Evolutionary conservation across 2,113 vertebrate genomes (phyloP).

Genomic region (Callipepla californica): DNA sequence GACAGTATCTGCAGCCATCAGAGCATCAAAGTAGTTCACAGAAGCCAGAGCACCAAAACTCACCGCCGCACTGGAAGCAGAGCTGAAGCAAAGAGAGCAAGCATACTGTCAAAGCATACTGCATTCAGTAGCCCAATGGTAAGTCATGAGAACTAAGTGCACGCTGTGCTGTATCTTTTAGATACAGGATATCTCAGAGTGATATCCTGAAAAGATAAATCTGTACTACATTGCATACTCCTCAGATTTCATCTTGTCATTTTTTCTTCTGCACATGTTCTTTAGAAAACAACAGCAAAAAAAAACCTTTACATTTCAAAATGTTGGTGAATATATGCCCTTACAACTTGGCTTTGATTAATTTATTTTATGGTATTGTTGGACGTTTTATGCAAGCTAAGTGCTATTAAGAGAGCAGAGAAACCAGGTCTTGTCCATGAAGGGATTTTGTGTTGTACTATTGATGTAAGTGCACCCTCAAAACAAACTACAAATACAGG

Average conservation of each 20-base stretch:
- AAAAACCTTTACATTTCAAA: background rate
- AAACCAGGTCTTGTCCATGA: background rate
- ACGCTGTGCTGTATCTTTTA: background rate
- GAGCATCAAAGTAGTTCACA: slow-evolving; percentile 83
- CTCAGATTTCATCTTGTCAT: background rate
- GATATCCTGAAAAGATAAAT: background rate
- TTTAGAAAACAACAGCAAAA: background rate
- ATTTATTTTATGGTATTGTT: background rate
- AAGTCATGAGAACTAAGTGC: slow-evolving; percentile 41
- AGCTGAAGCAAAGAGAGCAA: slow-evolving; percentile 91
- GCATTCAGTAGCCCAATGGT: slow-evolving; percentile 99
- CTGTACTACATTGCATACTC: background rate
- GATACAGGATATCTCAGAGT: background rate
- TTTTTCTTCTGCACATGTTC: background rate
- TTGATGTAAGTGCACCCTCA: background rate
- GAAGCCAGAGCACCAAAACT: slow-evolving; percentile 91
- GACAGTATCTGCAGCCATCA: slow-evolving; percentile 89
- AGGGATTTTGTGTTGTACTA: background rate
- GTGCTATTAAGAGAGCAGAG: background rate
- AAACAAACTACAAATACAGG: background rate
- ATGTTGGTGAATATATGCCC: background rate
- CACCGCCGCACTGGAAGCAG: slow-evolving; percentile 90
- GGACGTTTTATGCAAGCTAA: background rate
- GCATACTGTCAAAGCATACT: slow-evolving; percentile 93
- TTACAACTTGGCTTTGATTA: background rate